Percentiles rank a stretch among this genome's conserved stretches.
phyloP scores from a whole-genome alignment of 1,140 invertebrate genomes.

The Platyura marginata region DNA sequence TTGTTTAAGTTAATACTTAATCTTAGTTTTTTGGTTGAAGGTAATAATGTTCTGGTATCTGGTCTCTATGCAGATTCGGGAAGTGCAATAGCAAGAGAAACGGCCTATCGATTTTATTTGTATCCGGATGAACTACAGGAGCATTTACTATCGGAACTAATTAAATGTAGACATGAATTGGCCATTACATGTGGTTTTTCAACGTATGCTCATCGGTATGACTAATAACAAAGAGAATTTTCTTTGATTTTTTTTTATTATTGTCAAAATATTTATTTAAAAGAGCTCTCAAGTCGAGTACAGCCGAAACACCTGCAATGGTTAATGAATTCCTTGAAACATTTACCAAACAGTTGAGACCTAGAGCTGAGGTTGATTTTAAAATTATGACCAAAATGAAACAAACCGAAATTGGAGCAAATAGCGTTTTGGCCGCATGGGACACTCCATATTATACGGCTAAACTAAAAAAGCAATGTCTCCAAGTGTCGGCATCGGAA shows the following conservation, averaged over 20 bases:
- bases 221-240: too few relatives aligned
- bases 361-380: constrained; percentile 49
- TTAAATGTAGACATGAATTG: constrained; percentile 54
- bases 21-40: constrained; percentile 53
- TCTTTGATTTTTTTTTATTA: too few relatives aligned
- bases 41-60: constrained; percentile 51
- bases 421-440: constrained; percentile 47
- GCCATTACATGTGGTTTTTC: constrained; percentile 73
- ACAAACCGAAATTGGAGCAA: constrained; percentile 6
- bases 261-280: too few relatives aligned
- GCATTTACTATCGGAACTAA: constrained; percentile 46
- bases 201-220: constrained; percentile 75
- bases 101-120: constrained; percentile 73
- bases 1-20: too few relatives aligned
- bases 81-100: constrained; percentile 63
- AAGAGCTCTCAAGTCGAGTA: constrained; percentile 72
- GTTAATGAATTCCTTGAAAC: constrained; percentile 64
- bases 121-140: constrained; percentile 64
- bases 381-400: constrained; percentile 58
- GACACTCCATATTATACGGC: constrained; percentile 67
- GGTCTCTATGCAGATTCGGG: constrained; percentile 67
- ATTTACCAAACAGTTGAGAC: constrained; percentile 46
- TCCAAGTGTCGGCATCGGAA: constrained; percentile 44
- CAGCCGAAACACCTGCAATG: constrained; percentile 60
- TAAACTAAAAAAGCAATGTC: constrained; percentile 46